Evolutionary conservation across 2,113 vertebrate genomes (phyloP), one percentile per base, ranked within the genome.

Genomic region (Caranx ignobilis): DNA sequence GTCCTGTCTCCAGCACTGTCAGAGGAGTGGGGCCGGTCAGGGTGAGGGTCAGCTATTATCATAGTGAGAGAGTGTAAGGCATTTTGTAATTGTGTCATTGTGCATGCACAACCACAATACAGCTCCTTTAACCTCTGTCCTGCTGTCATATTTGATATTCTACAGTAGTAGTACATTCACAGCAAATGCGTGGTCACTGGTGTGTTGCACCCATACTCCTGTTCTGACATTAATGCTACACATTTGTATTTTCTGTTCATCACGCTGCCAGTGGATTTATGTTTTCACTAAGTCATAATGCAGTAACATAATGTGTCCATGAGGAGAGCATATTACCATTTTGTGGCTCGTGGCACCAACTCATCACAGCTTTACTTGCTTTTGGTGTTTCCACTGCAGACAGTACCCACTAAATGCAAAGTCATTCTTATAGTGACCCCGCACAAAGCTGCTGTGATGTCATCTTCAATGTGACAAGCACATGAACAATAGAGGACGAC

Each of bases 1-100:
- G 66, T 65, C 47, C 56, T 4, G 16, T 62, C 79, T 75, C 15
- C 68, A 59, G 60, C 68, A 13, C 21, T 54, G 73, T 60, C 55
- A 19, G 50, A 72, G 73, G 60, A 74, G 81, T 72, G 59, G 32
- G 75, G 47, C 56, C 48, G 61, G 71, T 61, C 48, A 31, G 63
- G 18, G 61, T 50, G n/a, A 77, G 43, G 74, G 59, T 78, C 73
- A 57, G 61, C 45, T 43, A 71, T 71, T 47, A 70, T 9, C 34
- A 71, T 47, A 57, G 48, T n/a, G 8, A 80, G 54, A 55, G 65
- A n/a, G 34, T 16, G 9, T 4, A 35, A 31, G 37, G 15, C 15
- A 35, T 71, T 74, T 37, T 43, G 2, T 62, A 81, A 45, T 11
- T 37, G 32, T 41, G 59, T 50, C 48, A 15, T 55, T 73, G 43